Percentiles rank a stretch among this genome's conserved stretches.
phyloP scores from a whole-genome alignment of 2,888 invertebrate species.

The Hofmannophila pseudospretella region DNA sequence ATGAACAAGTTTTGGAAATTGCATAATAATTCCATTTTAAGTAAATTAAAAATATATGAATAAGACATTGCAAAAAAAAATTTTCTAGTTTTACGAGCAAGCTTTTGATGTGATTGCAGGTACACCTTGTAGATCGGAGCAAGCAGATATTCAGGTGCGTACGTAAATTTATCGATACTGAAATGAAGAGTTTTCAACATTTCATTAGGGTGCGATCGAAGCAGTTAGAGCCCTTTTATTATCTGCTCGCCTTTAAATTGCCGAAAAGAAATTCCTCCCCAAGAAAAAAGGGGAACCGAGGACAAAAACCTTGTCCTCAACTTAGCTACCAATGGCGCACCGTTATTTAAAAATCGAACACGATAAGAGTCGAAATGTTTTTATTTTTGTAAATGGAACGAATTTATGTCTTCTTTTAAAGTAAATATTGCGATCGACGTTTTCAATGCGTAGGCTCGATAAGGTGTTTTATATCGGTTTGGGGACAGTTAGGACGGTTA shows the following conservation, averaged over 20 bases:
- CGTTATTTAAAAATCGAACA: slow-evolving; percentile 77
- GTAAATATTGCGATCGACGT: slow-evolving; percentile 68
- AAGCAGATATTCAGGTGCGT: too few relatives aligned
- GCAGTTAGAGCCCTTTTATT: slow-evolving; percentile 79
- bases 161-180: slow-evolving; percentile 66
- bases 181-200: slow-evolving; percentile 69
- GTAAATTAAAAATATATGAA: too few relatives aligned
- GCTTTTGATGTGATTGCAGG: too few relatives aligned
- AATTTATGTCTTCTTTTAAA: slow-evolving; percentile 70
- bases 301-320: slow-evolving; percentile 69
- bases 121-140: too few relatives aligned
- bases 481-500: slow-evolving; percentile 40
- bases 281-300: slow-evolving; percentile 65
- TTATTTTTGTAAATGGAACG: slow-evolving; percentile 71
- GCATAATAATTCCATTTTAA: too few relatives aligned
- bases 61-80: too few relatives aligned
- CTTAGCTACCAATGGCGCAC: slow-evolving; percentile 67
- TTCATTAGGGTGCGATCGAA: slow-evolving; percentile 74
- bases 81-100: too few relatives aligned
- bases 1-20: too few relatives aligned
- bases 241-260: slow-evolving; percentile 76
- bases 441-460: slow-evolving; percentile 60
- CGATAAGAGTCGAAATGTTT: slow-evolving; percentile 73
- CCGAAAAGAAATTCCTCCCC: slow-evolving; percentile 72
- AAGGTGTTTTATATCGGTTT: slow-evolving; percentile 68